Percentiles rank a stretch among this genome's conserved stretches.
Evolutionary conservation across 1,140 invertebrate genomes (phyloP).

Genomic region (Apis florea): DNA sequence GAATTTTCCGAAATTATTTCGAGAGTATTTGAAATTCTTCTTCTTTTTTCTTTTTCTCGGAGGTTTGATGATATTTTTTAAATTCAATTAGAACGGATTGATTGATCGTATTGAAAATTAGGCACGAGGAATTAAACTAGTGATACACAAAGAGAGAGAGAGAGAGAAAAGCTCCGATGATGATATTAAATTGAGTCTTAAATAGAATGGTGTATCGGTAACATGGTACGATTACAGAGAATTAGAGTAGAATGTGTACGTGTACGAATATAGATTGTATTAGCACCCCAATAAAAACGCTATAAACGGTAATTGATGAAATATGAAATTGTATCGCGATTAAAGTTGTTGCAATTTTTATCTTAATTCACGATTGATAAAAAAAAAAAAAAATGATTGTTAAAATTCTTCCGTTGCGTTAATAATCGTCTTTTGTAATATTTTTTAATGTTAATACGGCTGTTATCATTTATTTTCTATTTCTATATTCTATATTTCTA

Average conservation of each 20-base stretch:
- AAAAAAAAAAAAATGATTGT: too few relatives aligned
- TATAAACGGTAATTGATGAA: slow-evolving; percentile 28
- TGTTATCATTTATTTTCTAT: too few relatives aligned
- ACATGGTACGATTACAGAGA: neutral
- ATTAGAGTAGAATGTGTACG: neutral
- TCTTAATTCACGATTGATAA: neutral
- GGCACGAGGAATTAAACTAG: too few relatives aligned
- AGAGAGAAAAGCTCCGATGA: neutral
- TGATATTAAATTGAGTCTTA: slow-evolving; percentile 1
- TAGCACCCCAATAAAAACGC: slow-evolving; percentile 19
- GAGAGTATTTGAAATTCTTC: too few relatives aligned
- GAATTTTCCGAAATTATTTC: too few relatives aligned
- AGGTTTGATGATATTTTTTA: too few relatives aligned
- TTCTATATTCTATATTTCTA: neutral
- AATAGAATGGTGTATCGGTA: slow-evolving; percentile 14
- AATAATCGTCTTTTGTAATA: too few relatives aligned
- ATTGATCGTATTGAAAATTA: too few relatives aligned
- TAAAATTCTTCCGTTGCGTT: too few relatives aligned
- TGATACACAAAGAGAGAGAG: neutral
- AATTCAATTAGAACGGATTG: too few relatives aligned
- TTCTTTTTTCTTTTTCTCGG: too few relatives aligned
- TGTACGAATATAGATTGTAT: neutral
- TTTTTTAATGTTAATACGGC: too few relatives aligned
- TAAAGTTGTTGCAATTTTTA: neutral
- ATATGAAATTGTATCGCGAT: slow-evolving; percentile 1